These are phyloP conservation scores for Lepidocyrtoides sp. DNA, from an alignment of 2,888 invertebrate species.

Conservation along the genomic window DNA sequence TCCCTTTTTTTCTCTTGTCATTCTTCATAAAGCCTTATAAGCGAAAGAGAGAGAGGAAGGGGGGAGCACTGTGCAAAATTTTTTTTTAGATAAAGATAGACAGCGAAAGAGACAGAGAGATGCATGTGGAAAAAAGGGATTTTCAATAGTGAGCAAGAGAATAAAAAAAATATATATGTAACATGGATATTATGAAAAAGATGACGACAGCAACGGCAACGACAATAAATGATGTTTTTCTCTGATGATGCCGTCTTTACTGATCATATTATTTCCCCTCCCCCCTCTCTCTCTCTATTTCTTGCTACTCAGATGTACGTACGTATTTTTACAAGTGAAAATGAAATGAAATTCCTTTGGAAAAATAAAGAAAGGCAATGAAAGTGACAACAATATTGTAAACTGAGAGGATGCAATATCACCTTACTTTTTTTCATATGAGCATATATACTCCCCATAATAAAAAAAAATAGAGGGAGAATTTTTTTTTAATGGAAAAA, in stretches of 20 bases:
- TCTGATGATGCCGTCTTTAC: too few species aligned
- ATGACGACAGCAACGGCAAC: neutral
- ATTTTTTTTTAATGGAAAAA: neutral
- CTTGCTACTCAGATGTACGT: constrained; percentile 16
- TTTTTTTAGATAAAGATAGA: constrained; percentile 34
- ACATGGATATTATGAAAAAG: constrained; percentile 45
- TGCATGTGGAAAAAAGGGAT: constrained; percentile 1
- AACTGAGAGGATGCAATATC: neutral
- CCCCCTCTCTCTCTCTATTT: neutral
- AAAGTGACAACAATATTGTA: neutral
- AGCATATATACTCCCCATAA: neutral
- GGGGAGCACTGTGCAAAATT: too few species aligned
- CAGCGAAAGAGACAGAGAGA: neutral
- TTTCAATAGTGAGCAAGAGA: neutral
- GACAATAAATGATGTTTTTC: constrained; percentile 16
- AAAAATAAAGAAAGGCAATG: neutral
- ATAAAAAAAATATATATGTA: too few species aligned
- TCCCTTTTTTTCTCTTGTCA: constrained; percentile 61
- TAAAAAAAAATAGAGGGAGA: neutral
- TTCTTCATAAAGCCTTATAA: constrained; percentile 5
- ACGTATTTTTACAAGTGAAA: constrained; percentile 62
- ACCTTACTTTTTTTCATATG: neutral
- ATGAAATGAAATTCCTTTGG: constrained; percentile 70
- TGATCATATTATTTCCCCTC: too few species aligned
- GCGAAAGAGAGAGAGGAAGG: neutral